A percentile compares a stretch with the other conserved stretches of the same genome.
phyloP scores from a whole-genome alignment of 2,797 vertebrate species.

The Apogon hyalosoma region DNA sequence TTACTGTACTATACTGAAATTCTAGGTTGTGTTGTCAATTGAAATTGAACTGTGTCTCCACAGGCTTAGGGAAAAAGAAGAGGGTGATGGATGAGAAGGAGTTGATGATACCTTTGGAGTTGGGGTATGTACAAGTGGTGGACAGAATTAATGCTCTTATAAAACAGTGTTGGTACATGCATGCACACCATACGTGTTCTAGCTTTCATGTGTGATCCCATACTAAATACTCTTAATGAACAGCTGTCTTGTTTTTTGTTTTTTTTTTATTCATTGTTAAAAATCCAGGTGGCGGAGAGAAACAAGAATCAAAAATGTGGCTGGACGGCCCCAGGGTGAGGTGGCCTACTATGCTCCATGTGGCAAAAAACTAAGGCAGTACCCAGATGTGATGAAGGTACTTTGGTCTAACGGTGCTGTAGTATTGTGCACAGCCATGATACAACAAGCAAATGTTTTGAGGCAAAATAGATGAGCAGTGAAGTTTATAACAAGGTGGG shows the following conservation, averaged over 20 bases:
- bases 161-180: constrained; percentile 12
- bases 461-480: constrained; percentile 60
- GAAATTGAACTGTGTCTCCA: constrained; percentile 51
- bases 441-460: constrained; percentile 58
- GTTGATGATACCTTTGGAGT: constrained; percentile 93
- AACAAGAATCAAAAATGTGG: constrained; percentile 91
- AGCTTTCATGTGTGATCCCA: neutral
- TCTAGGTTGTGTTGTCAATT: constrained; percentile 30
- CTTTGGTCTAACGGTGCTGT: constrained; percentile 20
- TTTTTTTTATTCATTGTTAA: constrained; percentile 4
- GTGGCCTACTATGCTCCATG: constrained; percentile 95
- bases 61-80: constrained; percentile 94
- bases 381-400: constrained; percentile 96
- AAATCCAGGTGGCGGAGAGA: constrained; percentile 94
- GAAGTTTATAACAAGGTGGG: constrained; percentile 30
- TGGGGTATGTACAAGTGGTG: constrained; percentile 88
- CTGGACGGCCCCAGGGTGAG: constrained; percentile 93
- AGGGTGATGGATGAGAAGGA: constrained; percentile 93
- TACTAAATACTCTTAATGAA: constrained; percentile 19
- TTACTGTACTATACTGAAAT: constrained; percentile 20
- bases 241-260: constrained; percentile 6
- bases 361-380: constrained; percentile 97
- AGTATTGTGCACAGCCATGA: constrained; percentile 37
- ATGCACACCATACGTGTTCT: neutral
- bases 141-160: constrained; percentile 17